phyloP scores from a whole-genome alignment of 2,113 vertebrate species.

The Alosa alosa region DNA sequence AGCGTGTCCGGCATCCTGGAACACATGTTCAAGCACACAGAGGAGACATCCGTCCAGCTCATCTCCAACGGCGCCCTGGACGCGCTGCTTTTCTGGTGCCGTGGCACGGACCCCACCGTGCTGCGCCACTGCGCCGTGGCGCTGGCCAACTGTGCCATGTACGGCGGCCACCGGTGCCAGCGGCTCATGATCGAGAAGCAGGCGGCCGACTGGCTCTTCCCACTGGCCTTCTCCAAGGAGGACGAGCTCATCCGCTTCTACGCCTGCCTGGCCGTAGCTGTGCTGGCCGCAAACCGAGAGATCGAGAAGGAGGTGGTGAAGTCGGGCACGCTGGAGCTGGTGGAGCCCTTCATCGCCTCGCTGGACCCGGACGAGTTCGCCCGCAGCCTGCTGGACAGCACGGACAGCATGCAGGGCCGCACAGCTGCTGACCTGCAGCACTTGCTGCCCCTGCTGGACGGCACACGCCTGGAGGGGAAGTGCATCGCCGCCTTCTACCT shows the following conservation, averaged over 20 bases:
- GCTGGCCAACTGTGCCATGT: constrained; percentile 94
- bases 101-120: constrained; percentile 81
- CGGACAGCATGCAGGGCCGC: constrained; percentile 85
- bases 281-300: constrained; percentile 90
- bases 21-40: constrained; percentile 99
- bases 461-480: constrained; percentile 87
- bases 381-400: constrained; percentile 78
- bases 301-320: constrained; percentile 94
- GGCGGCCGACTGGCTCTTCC: constrained; percentile 94
- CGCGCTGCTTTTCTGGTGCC: constrained; percentile 91
- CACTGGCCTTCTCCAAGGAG: constrained; percentile 90
- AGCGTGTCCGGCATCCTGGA: constrained; percentile 90
- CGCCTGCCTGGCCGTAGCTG: constrained; percentile 87
- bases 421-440: constrained; percentile 89
- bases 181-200: constrained; percentile 92
- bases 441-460: constrained; percentile 87
- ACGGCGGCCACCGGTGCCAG: constrained; percentile 88
- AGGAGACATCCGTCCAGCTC: constrained; percentile 88
- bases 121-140: constrained; percentile 92
- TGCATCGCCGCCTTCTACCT: constrained; percentile 96
- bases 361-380: constrained; percentile 87
- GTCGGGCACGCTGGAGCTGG: constrained; percentile 91
- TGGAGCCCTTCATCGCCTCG: constrained; percentile 93
- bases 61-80: constrained; percentile 88
- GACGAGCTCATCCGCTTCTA: constrained; percentile 89